phyloP scores from a whole-genome alignment of 2,113 vertebrate species.

The Acanthochromis polyacanthus region DNA sequence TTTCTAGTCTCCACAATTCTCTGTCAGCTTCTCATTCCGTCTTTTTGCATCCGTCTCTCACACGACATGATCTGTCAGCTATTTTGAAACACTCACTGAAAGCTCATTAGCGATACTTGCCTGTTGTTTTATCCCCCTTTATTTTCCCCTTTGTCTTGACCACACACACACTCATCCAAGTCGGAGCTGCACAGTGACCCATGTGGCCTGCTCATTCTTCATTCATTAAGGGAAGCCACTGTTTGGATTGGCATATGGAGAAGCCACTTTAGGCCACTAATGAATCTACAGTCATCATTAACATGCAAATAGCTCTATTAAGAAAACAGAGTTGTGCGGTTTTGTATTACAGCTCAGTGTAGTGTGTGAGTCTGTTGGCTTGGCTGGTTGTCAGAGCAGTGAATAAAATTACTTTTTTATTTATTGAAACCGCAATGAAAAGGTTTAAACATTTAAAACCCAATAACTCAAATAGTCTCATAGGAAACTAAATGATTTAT shows the following conservation, averaged over 20 bases:
- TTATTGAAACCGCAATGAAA: constrained; percentile 27
- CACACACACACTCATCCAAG: constrained; percentile 1
- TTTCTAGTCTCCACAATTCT: not conserved
- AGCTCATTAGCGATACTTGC: not conserved
- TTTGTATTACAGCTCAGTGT: constrained; percentile 28
- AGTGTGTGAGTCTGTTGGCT: not conserved
- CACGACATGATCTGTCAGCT: not conserved
- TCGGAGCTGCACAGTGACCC: constrained; percentile 36
- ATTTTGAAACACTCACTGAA: constrained; percentile 3
- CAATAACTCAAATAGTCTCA: not conserved
- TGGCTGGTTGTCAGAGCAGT: not conserved
- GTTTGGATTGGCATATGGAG: constrained; percentile 63
- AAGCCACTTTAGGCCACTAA: constrained; percentile 69
- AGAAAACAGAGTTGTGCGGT: constrained; percentile 59
- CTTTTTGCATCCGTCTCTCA: not conserved
- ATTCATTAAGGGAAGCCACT: constrained; percentile 46
- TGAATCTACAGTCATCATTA: constrained; percentile 74
- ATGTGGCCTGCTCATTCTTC: constrained; percentile 51
- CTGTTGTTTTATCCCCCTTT: not conserved
- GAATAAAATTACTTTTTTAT: constrained; percentile 13
- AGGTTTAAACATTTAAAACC: constrained; percentile 9
- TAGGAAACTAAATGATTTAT: not conserved
- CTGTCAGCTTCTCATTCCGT: not conserved
- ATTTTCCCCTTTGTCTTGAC: not conserved
- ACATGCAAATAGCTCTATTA: constrained; percentile 77